phyloP scores from a whole-genome alignment of 2,888 invertebrate genomes.

The Eupeodes latifasciatus region DNA sequence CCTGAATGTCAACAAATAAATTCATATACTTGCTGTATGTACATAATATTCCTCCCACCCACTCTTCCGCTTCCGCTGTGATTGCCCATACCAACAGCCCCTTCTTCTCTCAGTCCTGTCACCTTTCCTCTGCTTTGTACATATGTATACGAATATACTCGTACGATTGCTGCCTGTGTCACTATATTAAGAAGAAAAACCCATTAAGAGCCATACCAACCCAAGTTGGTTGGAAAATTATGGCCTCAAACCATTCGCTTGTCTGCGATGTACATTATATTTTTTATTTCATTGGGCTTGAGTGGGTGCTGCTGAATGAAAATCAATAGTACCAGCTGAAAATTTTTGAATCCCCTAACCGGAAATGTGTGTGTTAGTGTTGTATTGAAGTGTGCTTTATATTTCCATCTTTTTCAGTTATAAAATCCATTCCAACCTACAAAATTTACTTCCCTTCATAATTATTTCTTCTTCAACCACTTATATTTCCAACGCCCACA shows the following conservation, averaged over 20 bases:
- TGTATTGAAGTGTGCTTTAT: conserved; percentile 19
- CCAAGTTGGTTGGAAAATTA: conserved; percentile 45
- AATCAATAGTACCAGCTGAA: conserved; percentile 65
- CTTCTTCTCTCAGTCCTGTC: not conserved
- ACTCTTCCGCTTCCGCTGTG: not conserved
- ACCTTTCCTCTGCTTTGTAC: no score
- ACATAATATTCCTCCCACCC: not conserved
- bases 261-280: not conserved
- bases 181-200: conserved; percentile 38
- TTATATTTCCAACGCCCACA: not conserved
- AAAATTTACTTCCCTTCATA: conserved; percentile 12
- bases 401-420: not conserved
- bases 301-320: conserved; percentile 21
- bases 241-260: conserved; percentile 42
- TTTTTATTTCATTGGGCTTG: not conserved
- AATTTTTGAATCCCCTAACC: conserved; percentile 42
- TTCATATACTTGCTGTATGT: conserved; percentile 18
- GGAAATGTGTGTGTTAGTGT: conserved; percentile 41
- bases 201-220: conserved; percentile 34
- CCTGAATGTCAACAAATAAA: conserved; percentile 66
- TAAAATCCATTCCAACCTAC: not conserved
- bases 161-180: conserved; percentile 23
- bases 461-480: conserved; percentile 11
- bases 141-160: no score
- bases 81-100: not conserved